Base-by-base conservation (phyloP, 2,113 vertebrate species). In the Dromaius novaehollandiae region DNA sequence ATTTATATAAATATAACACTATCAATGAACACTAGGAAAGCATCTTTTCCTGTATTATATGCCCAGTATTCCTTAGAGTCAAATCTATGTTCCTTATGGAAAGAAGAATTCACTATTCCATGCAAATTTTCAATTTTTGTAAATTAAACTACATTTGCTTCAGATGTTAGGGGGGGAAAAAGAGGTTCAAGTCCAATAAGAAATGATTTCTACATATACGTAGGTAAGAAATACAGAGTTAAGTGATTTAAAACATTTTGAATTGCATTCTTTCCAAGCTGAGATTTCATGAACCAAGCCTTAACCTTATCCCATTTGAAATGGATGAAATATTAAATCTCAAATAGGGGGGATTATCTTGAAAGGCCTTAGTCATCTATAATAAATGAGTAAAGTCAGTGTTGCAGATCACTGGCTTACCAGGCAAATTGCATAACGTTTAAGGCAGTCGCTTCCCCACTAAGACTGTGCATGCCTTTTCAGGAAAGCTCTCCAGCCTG, bases 81-180 rank as follows among this genome's bases (percentile, higher is more conserved):
- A 71, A 69, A 73, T 32, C 36, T 34, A 8, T 21, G 8, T 60
- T 28, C 50, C 63, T 55, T 46, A 19, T 38, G 14, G 53, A 68
- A 91, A 69, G 2, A 50, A 86, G 81, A 61, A 28, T 10, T 40
- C 73, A 7, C 14, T 92, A 4, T 36, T 68, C 22, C 42, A 28
- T 22, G 18, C 14, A 79, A 19, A 28, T 14, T 38, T 87, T 11
- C 5, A 19, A 0, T 14, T 61, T 70, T 76, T 50, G 34, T 1
- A 22, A 86, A 86, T 55, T 69, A 77, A 77, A 11, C 9, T 25
- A 4, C 26, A 7, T 24, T 68, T 63, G 18, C 18, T 73, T 77
- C 71, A 56, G 60, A 36, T 0, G 0, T 40, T 46, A 63, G 24
- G 7, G 30, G 30, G 44, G 6, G 44, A 56, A 65, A 25, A 76